phyloP scores from a whole-genome alignment of 1,140 invertebrate species.

The Elymnias hypermnestra region DNA sequence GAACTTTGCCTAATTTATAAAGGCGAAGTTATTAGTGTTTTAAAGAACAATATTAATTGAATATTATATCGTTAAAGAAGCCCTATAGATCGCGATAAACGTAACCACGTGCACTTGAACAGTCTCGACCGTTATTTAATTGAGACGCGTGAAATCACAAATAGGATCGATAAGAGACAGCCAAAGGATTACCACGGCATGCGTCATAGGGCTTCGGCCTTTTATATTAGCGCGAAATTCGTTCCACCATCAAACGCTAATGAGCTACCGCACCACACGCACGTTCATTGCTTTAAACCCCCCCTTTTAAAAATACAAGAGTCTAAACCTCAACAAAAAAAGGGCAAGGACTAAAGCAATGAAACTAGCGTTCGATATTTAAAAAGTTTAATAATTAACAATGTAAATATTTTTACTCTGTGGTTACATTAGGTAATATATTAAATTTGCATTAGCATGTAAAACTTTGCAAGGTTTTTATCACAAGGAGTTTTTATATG shows the following conservation, averaged over 20 bases:
- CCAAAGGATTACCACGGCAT: slow-evolving; percentile 2
- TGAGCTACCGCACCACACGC: slow-evolving; percentile 21
- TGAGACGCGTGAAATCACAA: slow-evolving; percentile 1
- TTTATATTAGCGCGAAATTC: slow-evolving; percentile 21
- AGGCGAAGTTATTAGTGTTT: no score
- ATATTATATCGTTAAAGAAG: background rate
- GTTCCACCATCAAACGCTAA: slow-evolving; percentile 16
- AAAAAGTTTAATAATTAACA: slow-evolving; percentile 25
- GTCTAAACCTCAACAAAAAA: slow-evolving; percentile 10
- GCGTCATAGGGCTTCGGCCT: slow-evolving; percentile 5
- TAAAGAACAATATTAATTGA: no score
- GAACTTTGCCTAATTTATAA: no score
- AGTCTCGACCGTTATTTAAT: slow-evolving; percentile 1
- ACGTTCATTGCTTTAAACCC: slow-evolving; percentile 72
- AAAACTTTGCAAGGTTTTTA: background rate
- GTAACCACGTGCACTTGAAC: background rate
- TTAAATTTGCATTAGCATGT: no score
- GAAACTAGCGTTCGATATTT: slow-evolving; percentile 50
- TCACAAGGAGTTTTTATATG: slow-evolving; percentile 2
- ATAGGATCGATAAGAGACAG: background rate
- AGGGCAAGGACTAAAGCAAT: slow-evolving; percentile 67
- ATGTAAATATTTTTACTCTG: slow-evolving; percentile 16
- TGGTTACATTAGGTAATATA: background rate
- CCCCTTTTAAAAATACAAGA: no score
- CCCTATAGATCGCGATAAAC: background rate